phyloP scores from a whole-genome alignment of 1,140 invertebrate species.

The Saccostrea echinata region DNA sequence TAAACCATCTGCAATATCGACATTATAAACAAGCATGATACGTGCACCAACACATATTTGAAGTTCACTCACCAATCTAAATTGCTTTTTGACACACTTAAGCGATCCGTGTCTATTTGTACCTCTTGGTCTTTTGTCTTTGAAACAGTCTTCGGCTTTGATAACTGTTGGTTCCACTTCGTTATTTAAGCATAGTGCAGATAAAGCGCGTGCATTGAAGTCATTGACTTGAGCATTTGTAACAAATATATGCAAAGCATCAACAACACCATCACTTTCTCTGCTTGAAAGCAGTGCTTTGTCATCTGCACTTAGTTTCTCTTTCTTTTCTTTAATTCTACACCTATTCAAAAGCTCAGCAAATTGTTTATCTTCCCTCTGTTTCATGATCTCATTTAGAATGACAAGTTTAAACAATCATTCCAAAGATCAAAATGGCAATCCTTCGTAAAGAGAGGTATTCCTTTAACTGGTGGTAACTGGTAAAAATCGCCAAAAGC shows the following conservation, averaged over 20 bases:
- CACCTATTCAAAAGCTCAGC: constrained; percentile 3
- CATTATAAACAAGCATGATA: constrained; percentile 42
- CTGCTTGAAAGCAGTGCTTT: constrained; percentile 21
- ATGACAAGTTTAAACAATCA: neutral
- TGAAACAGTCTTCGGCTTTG: constrained; percentile 36
- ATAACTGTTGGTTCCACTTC: constrained; percentile 13
- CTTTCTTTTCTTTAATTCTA: neutral
- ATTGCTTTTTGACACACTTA: neutral
- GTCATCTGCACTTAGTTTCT: neutral
- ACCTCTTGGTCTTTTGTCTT: constrained; percentile 20
- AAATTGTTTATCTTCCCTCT: neutral
- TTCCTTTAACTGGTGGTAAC: constrained; percentile 47
- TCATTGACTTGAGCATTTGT: too few relatives aligned
- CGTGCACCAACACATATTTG: constrained; percentile 15
- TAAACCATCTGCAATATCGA: constrained; percentile 42
- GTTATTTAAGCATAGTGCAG: neutral
- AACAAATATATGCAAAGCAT: constrained; percentile 24
- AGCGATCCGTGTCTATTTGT: neutral
- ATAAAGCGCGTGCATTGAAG: neutral
- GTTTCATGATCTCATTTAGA: constrained; percentile 1
- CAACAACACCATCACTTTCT: constrained; percentile 18
- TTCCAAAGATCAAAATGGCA: constrained; percentile 19
- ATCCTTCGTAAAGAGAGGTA: constrained; percentile 11
- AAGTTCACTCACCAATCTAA: neutral
- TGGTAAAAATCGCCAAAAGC: constrained; percentile 54